phyloP scores from a whole-genome alignment of 2,113 vertebrate species.

The Nothobranchius kuhntae region DNA sequence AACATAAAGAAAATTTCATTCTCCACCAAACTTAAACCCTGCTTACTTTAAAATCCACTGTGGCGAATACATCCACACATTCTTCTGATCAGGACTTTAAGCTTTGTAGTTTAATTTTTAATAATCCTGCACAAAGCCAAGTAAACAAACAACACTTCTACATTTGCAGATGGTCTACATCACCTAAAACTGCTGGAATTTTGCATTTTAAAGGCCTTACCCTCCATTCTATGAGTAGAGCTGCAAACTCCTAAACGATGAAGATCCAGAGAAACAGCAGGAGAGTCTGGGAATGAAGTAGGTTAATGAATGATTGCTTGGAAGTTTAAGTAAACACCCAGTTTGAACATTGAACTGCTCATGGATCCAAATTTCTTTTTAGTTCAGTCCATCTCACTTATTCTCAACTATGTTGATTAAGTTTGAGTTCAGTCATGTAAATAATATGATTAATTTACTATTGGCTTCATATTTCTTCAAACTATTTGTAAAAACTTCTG shows the following conservation, averaged over 20 bases:
- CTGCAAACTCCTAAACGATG: not conserved
- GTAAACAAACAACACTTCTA: not conserved
- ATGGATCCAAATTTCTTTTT: not conserved
- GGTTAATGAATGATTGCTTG: slow-evolving; percentile 66
- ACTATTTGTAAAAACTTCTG: too few species aligned
- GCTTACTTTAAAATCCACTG: too few species aligned
- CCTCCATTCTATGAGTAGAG: not conserved
- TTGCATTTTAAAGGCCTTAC: slow-evolving; percentile 19
- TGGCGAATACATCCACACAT: too few species aligned
- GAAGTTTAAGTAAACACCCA: slow-evolving; percentile 47
- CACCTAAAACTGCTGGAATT: not conserved
- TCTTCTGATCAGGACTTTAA: not conserved
- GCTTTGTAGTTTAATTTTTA: not conserved
- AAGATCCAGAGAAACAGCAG: not conserved
- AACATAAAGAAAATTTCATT: too few species aligned
- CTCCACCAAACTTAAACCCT: not conserved
- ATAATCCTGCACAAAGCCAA: not conserved
- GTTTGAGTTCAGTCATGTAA: too few species aligned
- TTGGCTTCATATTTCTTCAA: too few species aligned
- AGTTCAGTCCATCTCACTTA: not conserved
- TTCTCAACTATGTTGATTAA: too few species aligned
- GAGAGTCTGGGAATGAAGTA: not conserved
- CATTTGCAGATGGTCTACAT: not conserved
- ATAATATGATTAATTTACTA: too few species aligned
- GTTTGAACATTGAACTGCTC: slow-evolving; percentile 50